Percentiles rank a stretch among this genome's conserved stretches.
phyloP scores from a whole-genome alignment of 30 jellyfish, hydroid and myxozoan genomes.

The Pelagia noctiluca region DNA sequence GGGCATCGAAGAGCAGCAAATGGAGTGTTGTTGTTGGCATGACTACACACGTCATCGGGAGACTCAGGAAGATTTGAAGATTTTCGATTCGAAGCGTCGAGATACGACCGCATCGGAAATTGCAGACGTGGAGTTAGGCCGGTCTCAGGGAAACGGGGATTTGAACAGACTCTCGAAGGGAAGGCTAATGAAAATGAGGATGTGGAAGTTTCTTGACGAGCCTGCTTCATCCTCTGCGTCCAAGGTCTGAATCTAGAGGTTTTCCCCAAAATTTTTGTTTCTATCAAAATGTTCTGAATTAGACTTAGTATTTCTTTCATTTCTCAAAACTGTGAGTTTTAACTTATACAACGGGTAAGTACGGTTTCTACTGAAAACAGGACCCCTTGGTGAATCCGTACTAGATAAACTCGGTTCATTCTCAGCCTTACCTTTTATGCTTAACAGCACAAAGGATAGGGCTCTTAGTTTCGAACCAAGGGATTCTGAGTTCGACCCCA shows the following conservation, averaged over 20 bases:
- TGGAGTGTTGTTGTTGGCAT: slow-evolving; percentile 98
- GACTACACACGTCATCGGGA: slow-evolving; percentile 87
- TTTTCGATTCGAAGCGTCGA: slow-evolving; percentile 37
- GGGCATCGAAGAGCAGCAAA: slow-evolving; percentile 97
- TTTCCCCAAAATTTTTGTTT: background rate
- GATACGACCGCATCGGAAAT: background rate
- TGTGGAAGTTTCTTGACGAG: slow-evolving; percentile 81
- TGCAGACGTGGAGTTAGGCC: slow-evolving; percentile 50
- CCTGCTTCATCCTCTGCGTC: slow-evolving; percentile 90
- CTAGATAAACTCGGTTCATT: too few species aligned
- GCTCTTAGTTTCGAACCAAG: too few species aligned
- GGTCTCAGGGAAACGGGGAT: background rate
- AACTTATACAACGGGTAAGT: too few species aligned
- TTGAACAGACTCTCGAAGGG: slow-evolving; percentile 30
- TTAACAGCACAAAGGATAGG: too few species aligned
- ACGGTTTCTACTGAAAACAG: too few species aligned
- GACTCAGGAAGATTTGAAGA: slow-evolving; percentile 76
- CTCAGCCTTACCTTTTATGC: too few species aligned
- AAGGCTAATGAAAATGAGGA: slow-evolving; percentile 32
- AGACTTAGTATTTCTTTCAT: too few species aligned
- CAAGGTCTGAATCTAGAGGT: slow-evolving; percentile 56
- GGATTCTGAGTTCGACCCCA: too few species aligned
- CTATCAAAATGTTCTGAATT: too few species aligned
- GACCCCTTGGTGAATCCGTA: too few species aligned
- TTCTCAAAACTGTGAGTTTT: too few species aligned